Base-by-base conservation (phyloP, 1,140 invertebrate genomes). In the Polypedilum pembai region DNA sequence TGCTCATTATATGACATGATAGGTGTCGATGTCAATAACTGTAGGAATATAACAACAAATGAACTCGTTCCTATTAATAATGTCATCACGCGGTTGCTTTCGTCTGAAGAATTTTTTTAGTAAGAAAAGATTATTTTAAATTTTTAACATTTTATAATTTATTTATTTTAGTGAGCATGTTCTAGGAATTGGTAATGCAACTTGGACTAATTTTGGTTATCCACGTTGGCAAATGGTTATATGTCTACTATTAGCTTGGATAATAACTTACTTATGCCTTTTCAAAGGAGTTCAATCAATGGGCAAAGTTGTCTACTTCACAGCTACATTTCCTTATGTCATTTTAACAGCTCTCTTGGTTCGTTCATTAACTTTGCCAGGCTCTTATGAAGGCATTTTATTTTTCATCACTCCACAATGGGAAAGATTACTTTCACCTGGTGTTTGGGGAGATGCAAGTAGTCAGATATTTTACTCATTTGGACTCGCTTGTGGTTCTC, bases 301-400 rank as follows among this genome's bases (percentile, higher is more conserved):
- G 1, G 94, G 94, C 74, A 95, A 95, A 84, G 91, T 93, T 12
- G 88, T 90, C 17, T 91, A 91, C 78, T 90, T 91, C 79, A 91
- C 90, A 2, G 87, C 91, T 0, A 79, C 90, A 7, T 92, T 93
- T 80, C 92, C 92, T 1, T 94, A 93, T 79, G 84, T 92, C 15
- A 88, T 93, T 78, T 83, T 94, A 63, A 85, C 88, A 0, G 88
- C 89, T 8, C 77, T 89, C 0, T 15, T 75, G 56, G 82, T 92
- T 40, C 82, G 90, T 77, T 91, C 90, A 76, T 84, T 86, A 1
- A 92, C 91, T 0, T 82, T 94, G 18, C 87, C 88, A 3, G 93
- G 92, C 1, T 88, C 91, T 4, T 65, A 77, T 0, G 85, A 91
- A 12, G 93, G 92, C 1, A 87, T 93, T 40, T 72, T 86, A 8